These are phyloP conservation scores for Nyctibius bracteatus DNA, from an alignment of 2,113 vertebrate genomes.

Conservation along the genomic window DNA sequence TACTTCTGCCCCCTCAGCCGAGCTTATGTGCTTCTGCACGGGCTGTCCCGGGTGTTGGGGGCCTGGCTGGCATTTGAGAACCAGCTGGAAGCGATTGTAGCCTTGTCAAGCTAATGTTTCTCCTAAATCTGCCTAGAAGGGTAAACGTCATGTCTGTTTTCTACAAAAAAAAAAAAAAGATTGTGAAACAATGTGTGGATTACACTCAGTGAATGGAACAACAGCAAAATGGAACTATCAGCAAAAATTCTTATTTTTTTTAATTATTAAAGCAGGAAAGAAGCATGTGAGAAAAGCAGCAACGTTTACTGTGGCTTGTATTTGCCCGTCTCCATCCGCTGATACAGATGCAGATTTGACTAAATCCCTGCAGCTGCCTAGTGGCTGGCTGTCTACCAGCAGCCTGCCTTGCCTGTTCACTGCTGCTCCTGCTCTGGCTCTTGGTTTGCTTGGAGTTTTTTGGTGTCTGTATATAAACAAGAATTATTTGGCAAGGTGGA, in stretches of 20 bases:
- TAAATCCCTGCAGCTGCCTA: not conserved
- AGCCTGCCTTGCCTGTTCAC: not conserved
- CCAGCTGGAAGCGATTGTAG: fast-evolving
- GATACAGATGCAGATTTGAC: not conserved
- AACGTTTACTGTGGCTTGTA: fast-evolving
- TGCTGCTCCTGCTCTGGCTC: not conserved
- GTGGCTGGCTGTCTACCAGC: not conserved
- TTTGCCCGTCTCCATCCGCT: fast-evolving
- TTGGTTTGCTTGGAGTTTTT: not conserved
- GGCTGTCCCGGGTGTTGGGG: not conserved
- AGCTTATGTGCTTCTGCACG: fast-evolving
- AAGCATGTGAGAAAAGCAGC: not conserved
- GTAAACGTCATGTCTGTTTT: fast-evolving
- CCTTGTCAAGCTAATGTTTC: fast-evolving
- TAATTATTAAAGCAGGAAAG: not conserved
- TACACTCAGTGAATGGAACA: fast-evolving
- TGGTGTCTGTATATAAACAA: fast-evolving
- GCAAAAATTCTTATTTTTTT: fast-evolving
- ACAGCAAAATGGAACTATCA: not conserved
- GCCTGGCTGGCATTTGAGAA: not conserved
- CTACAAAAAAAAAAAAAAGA: too few species aligned
- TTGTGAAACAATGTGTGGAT: fast-evolving
- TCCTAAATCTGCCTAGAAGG: not conserved
- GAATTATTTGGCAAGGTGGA: not conserved
- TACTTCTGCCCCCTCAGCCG: not conserved